Base-by-base conservation (phyloP, 2,888 invertebrate species). In the Palloptera scutellata region DNA sequence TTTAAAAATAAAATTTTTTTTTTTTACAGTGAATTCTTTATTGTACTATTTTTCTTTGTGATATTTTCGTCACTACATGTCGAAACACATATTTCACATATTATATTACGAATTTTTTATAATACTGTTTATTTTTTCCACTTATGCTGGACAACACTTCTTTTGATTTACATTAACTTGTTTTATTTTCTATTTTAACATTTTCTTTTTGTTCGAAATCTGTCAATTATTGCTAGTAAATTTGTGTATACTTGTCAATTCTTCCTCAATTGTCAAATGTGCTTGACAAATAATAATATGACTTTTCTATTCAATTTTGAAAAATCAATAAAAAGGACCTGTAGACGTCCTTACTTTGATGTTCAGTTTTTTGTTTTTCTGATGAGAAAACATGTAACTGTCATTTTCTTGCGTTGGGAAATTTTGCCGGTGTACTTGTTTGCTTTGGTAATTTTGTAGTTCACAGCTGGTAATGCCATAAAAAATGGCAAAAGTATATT, bases 321-420 rank as follows among this genome's bases (percentile, higher is more conserved):
- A 77, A 78, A 78, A 78, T 78, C 78, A 73, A 78, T 78, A 77
- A 73, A 75, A 77, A 78, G 78, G 73, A 77, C 76, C 77, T 78
- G 78, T 77, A 72, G 76, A 73, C 73, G 67, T 74, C 68, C 70
- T 73, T 70, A 15, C 4, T n/a, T 53, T 53, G 8, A 13, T n/a
- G 48, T 45, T 10, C 45, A 45, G 13, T 13, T 45, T 12, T n/a
- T 53, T 53, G 17, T 10, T 11, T 45, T 45, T n/a, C n/a, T 30
- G 30, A 30, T 30, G 30, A 30, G 6, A 2, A 30, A 30, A 30
- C 30, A 30, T 54, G 54, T 20, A 19, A 12, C 12, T 54, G 54
- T 54, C 17, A 19, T n/a, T 54, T 54, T 52, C 52, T n/a, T 41
- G 17, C 15, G 12, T 54, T 54, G 52, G 60, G 61, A 52, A 53